Evolutionary conservation across 2,888 invertebrate species (phyloP).

Genomic region (Eupithecia insigniata): DNA sequence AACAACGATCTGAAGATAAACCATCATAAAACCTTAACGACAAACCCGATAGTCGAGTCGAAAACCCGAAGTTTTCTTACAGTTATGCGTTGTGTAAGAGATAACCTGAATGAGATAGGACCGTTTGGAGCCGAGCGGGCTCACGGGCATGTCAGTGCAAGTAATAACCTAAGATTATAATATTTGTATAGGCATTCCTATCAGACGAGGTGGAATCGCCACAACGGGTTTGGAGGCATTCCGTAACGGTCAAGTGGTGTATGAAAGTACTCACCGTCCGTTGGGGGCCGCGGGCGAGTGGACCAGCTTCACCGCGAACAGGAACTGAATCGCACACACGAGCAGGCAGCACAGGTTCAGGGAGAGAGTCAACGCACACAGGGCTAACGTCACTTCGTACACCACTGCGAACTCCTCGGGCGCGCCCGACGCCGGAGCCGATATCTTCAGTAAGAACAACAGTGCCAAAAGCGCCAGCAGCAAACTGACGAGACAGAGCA

Average conservation of each 20-base stretch:
- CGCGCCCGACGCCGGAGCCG: constrained; percentile 86
- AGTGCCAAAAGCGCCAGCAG: constrained; percentile 92
- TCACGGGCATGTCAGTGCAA: constrained; percentile 50
- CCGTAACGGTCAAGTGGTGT: constrained; percentile 46
- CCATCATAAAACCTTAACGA: constrained; percentile 45
- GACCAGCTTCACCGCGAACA: constrained; percentile 96
- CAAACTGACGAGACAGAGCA: constrained; percentile 93
- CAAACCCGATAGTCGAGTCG: constrained; percentile 58
- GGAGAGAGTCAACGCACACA: constrained; percentile 94
- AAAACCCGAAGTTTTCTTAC: constrained; percentile 65
- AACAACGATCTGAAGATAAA: constrained; percentile 43
- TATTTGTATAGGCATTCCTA: constrained; percentile 60
- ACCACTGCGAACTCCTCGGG: constrained; percentile 94
- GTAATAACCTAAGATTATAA: constrained; percentile 63
- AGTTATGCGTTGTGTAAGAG: constrained; percentile 72
- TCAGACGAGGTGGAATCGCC: constrained; percentile 49
- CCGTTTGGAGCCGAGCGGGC: constrained; percentile 59
- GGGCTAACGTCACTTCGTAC: constrained; percentile 95
- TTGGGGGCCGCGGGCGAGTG: constrained; percentile 93
- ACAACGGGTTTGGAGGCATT: constrained; percentile 68
- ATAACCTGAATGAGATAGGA: constrained; percentile 73
- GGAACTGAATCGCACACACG: constrained; percentile 96
- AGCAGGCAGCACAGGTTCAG: constrained; percentile 95
- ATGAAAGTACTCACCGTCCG: constrained; percentile 79
- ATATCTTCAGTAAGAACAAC: constrained; percentile 93